Conservation (phyloP, 2,797 vertebrate species). For the Urophycis tenuis region DNA sequence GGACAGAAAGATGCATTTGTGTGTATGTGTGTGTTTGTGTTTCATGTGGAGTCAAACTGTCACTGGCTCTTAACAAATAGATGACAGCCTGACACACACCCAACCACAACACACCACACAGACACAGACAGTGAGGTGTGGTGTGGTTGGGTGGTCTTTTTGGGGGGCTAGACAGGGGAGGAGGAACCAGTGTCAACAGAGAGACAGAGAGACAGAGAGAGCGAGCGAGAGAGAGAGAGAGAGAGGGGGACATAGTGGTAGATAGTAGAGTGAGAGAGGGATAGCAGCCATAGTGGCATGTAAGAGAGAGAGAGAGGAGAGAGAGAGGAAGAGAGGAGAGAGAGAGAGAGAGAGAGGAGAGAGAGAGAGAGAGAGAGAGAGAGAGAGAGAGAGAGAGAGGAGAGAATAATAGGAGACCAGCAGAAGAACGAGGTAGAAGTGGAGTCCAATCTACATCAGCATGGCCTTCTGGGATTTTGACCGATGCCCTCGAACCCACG, state of each 20-base stretch:
- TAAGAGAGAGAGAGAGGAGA: slow-evolving; percentile 2
- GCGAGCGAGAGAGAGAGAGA: not conserved
- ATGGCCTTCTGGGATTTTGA: slow-evolving; percentile 14
- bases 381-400: slow-evolving; percentile 14
- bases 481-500: not conserved
- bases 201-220: not conserved
- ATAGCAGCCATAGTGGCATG: not conserved
- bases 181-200: not conserved
- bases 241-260: not conserved
- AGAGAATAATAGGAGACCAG: slow-evolving; percentile 18
- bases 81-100: not conserved
- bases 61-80: not conserved
- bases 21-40: not conserved
- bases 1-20: not conserved
- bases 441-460: not conserved
- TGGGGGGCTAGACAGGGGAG: not conserved
- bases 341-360: not conserved
- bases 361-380: not conserved
- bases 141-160: not conserved
- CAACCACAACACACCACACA: slow-evolving; percentile 1
- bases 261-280: slow-evolving; percentile 16
- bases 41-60: slow-evolving; percentile 4
- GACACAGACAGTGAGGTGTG: not conserved
- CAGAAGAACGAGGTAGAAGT: not conserved
- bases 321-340: not conserved